Evolutionary conservation across 2,113 vertebrate species (phyloP), one percentile per base, ranked within the genome.

Genomic region (Cyanoramphus novaezelandiae): DNA sequence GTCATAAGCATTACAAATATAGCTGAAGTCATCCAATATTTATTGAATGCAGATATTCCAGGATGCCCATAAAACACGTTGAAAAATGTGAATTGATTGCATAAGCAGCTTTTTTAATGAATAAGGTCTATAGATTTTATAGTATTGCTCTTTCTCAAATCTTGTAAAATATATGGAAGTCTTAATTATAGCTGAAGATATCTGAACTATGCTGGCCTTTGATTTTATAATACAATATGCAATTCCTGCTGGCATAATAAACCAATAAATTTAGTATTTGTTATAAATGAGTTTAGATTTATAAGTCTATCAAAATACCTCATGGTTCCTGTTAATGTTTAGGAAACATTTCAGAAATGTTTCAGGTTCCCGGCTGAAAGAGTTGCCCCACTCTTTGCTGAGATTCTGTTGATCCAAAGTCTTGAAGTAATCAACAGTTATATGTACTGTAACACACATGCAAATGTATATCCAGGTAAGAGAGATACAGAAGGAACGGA

Each of bases 251-350:
- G 80, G 76, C 96, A 96, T 93, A 98, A 95, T 98, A 98, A 98
- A 97, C 96, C 97, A 97, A 97, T 98, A 98, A 98, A 96, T 97
- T 95, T 96, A 96, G 96, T 97, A 98, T 97, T 97, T 97, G 89
- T 94, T 98, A 97, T 97, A 98, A 98, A 97, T 96, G 91, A 98
- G 95, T 97, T 95, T 96, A 97, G 97, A 96, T 98, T 98, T 98
- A 98, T 97, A 98, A 97, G 97, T 95, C 97, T 97, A 98, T 97
- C 97, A 98, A 98, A 98, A 98, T 98, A 97, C 97, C 97, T 98
- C 94, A 83, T 96, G 93, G 80, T 97, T 97, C 97, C 98, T 97
- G 94, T 98, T 98, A 98, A 98, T 96, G 81, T 97, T 98, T 97
- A 96, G 96, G 97, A 97, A 97, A 96, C 92, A 97, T 98, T 98